Conservation (phyloP, 1,140 invertebrate species). For the Rhyzopertha dominica region DNA sequence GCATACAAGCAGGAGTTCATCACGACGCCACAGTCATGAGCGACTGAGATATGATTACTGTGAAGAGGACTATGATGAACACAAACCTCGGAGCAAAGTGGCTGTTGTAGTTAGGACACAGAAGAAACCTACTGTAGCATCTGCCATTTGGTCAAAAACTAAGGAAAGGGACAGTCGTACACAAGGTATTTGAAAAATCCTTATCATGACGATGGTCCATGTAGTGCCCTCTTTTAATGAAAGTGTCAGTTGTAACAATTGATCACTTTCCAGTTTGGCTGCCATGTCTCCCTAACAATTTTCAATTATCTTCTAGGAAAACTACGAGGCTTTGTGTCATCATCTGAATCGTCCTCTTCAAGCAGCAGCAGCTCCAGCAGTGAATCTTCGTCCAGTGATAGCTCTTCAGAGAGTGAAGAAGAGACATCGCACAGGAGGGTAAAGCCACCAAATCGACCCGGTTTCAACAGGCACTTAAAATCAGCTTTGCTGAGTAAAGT, state of each 20-base stretch:
- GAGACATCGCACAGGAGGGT: constrained; percentile 7
- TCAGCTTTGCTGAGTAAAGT: constrained; percentile 11
- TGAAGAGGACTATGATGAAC: constrained; percentile 16
- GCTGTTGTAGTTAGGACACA: constrained; percentile 41
- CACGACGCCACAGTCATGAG: constrained; percentile 1
- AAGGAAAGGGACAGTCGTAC: neutral
- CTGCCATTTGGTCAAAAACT: constrained; percentile 40
- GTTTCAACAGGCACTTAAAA: constrained; percentile 22
- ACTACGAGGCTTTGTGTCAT: no score
- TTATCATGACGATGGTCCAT: neutral
- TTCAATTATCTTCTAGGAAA: no score
- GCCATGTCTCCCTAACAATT: neutral
- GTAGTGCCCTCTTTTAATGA: constrained; percentile 4
- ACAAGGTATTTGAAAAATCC: neutral
- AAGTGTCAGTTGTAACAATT: constrained; percentile 8
- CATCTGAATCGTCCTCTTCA: constrained; percentile 1
- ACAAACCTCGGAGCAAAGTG: constrained; percentile 40
- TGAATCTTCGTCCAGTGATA: constrained; percentile 17
- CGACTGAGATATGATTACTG: constrained; percentile 15
- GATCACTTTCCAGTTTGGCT: neutral
- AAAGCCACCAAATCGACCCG: constrained; percentile 20
- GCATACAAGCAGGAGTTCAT: constrained; percentile 2
- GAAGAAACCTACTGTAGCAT: constrained; percentile 41
- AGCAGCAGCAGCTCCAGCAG: neutral
- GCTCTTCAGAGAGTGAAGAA: constrained; percentile 15